phyloP scores from a whole-genome alignment of 2,888 invertebrate genomes.

The Coelopa pilipes region DNA sequence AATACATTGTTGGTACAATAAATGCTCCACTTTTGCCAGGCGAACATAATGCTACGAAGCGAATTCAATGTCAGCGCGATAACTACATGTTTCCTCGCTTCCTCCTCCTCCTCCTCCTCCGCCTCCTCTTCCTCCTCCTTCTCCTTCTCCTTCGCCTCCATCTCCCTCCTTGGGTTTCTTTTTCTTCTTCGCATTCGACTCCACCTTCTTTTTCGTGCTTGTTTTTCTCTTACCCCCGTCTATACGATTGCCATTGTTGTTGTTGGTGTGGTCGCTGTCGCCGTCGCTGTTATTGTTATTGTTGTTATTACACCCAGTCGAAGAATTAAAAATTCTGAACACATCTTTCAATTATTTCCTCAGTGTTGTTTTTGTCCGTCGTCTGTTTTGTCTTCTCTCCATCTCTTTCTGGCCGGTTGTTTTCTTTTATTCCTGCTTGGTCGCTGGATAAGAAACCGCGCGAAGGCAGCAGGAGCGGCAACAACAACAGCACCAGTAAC shows the following conservation, averaged over 20 bases:
- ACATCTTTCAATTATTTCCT: conserved; percentile 35
- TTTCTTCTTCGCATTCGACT: conserved; percentile 7
- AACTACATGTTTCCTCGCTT: conserved; percentile 8
- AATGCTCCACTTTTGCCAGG: conserved; percentile 68
- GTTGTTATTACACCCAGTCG: conserved; percentile 30
- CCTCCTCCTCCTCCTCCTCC: conserved; percentile 8
- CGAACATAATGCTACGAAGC: conserved; percentile 52
- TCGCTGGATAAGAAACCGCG: too few relatives aligned
- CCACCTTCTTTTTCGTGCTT: not conserved
- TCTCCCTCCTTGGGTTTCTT: conserved; percentile 21
- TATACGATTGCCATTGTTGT: conserved; percentile 31
- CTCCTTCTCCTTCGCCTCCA: not conserved
- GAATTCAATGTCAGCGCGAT: conserved; percentile 42
- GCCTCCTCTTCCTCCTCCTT: not conserved
- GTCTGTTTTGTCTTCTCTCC: conserved; percentile 15
- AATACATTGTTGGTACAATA: conserved; percentile 63
- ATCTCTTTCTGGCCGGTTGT: not conserved
- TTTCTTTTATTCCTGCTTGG: not conserved
- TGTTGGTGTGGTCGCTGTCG: conserved; percentile 30
- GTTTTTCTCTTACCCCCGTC: not conserved
- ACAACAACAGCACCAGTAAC: not conserved
- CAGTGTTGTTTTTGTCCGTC: not conserved
- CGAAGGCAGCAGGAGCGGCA: not conserved
- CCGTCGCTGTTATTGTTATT: conserved; percentile 29
- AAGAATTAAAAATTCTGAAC: conserved; percentile 40